These are phyloP conservation scores for Gallinago media DNA, from an alignment of 2,113 vertebrate species.

Conservation along the genomic window DNA sequence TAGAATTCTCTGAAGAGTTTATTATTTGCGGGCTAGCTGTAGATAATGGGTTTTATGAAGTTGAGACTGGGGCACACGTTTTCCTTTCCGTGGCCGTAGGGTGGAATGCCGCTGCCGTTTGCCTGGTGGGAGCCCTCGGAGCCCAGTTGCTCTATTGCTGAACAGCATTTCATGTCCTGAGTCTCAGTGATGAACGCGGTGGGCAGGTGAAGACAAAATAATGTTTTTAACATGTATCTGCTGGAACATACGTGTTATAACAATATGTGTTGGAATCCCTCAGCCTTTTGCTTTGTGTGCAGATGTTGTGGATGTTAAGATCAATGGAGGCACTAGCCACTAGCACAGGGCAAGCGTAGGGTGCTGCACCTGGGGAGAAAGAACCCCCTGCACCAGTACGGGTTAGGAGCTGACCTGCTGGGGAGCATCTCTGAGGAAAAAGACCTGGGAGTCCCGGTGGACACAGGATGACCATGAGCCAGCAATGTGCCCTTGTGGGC, in stretches of 20 bases:
- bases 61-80: neutral
- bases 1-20: neutral
- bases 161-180: neutral
- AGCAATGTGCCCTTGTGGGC: no score
- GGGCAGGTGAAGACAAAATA: neutral
- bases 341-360: no score
- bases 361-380: no score
- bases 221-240: neutral
- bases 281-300: neutral
- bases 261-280: neutral
- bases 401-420: no score
- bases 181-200: neutral
- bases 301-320: neutral
- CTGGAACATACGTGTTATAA: no score
- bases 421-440: no score
- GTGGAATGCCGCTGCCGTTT: fast-evolving
- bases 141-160: neutral
- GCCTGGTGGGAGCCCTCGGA: neutral
- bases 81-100: neutral
- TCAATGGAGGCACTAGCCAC: neutral
- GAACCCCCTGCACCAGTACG: no score
- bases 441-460: no score
- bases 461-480: no score
- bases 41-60: neutral
- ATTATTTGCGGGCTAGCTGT: neutral